Percentiles rank a stretch among this genome's conserved stretches.
Conservation (phyloP, 2,797 vertebrate species). For the Rhyacichthys aspro region DNA sequence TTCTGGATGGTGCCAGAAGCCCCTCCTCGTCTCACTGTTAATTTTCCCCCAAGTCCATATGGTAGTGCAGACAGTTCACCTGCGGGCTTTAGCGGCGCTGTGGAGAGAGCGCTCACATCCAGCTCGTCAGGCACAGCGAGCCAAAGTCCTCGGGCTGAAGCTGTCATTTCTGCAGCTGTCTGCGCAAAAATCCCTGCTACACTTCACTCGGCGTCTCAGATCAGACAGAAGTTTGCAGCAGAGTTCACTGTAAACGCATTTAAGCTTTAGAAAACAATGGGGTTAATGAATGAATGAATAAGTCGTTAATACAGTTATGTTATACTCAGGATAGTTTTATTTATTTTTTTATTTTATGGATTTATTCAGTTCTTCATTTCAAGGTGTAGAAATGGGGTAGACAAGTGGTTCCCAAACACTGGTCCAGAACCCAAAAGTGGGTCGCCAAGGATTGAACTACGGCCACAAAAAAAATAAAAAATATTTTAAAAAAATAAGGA, state of each 20-base stretch:
- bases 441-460: too few relatives aligned
- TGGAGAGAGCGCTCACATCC: slow-evolving; percentile 64
- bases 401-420: too few relatives aligned
- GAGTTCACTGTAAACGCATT: not conserved
- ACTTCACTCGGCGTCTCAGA: not conserved
- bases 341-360: too few relatives aligned
- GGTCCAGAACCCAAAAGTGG: too few relatives aligned
- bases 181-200: slow-evolving; percentile 71
- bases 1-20: slow-evolving; percentile 82
- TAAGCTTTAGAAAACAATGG: too few relatives aligned
- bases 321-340: too few relatives aligned
- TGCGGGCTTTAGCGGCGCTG: slow-evolving; percentile 92
- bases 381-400: too few relatives aligned
- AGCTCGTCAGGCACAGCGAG: slow-evolving; percentile 79
- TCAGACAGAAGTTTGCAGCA: too few relatives aligned
- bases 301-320: too few relatives aligned
- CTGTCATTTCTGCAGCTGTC: slow-evolving; percentile 98
- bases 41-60: slow-evolving; percentile 98
- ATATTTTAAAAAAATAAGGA: too few relatives aligned
- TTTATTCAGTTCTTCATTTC: slow-evolving; percentile 17
- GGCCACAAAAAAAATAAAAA: too few relatives aligned
- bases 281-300: too few relatives aligned
- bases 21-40: slow-evolving; percentile 94
- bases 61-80: slow-evolving; percentile 98
- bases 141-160: slow-evolving; percentile 92